Evolutionary conservation across 2,888 invertebrate genomes (phyloP).

Genomic region (Hetaerina titia): DNA sequence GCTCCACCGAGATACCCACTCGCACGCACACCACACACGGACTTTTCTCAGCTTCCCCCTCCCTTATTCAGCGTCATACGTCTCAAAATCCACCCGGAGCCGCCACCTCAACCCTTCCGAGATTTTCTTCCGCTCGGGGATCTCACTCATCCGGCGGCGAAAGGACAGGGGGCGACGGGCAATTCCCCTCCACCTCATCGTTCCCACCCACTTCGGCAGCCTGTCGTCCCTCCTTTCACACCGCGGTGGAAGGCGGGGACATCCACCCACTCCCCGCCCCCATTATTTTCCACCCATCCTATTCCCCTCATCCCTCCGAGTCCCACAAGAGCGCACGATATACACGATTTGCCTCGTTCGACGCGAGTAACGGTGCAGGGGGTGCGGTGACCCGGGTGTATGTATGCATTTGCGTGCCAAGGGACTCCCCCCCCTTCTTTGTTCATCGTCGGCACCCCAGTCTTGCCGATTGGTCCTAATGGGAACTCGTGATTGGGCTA

Average conservation of each 20-base stretch:
- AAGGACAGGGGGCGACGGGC: no score
- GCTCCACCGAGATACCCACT: not conserved
- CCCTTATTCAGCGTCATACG: no score
- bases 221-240: not conserved
- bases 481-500: not conserved
- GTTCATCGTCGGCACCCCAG: not conserved
- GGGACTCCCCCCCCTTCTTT: not conserved
- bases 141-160: no score
- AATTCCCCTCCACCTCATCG: not conserved
- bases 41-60: no score
- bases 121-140: not conserved
- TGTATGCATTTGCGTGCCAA: not conserved
- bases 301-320: not conserved
- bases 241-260: not conserved
- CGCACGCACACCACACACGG: not conserved
- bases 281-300: not conserved
- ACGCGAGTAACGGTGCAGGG: constrained; percentile 17
- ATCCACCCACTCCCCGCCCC: not conserved
- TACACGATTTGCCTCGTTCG: constrained; percentile 21
- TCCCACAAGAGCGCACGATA: constrained; percentile 35
- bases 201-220: no score
- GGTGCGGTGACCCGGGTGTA: not conserved
- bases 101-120: not conserved
- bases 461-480: not conserved
- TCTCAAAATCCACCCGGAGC: no score